Conservation (phyloP, 2,797 vertebrate species). For the Lagodon rhomboides region DNA sequence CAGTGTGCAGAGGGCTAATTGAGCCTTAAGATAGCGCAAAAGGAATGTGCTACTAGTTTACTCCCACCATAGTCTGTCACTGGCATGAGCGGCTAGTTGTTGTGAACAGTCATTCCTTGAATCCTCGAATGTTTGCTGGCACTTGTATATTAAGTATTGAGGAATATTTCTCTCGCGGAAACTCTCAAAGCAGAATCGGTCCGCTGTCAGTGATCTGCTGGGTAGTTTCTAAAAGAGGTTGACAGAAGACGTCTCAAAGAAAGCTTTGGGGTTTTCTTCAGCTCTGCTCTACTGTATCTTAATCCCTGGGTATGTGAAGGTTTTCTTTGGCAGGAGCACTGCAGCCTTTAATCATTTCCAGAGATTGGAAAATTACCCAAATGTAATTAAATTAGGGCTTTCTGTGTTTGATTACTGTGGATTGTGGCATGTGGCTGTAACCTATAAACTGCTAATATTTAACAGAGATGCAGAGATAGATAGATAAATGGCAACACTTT, state of each 20-base stretch:
- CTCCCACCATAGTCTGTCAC: constrained; percentile 48
- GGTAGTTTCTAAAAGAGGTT: constrained; percentile 12
- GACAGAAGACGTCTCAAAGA: constrained; percentile 11
- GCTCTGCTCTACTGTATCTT: neutral
- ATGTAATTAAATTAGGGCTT: neutral
- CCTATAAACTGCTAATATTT: neutral
- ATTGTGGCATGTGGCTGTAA: neutral
- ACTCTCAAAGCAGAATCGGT: constrained; percentile 31
- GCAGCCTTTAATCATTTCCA: neutral
- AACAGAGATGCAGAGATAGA: neutral
- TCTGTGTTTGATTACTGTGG: neutral
- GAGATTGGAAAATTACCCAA: neutral
- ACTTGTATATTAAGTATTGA: too few relatives aligned
- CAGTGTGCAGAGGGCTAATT: constrained; percentile 54
- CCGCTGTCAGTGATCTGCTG: constrained; percentile 13
- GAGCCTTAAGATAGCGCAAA: constrained; percentile 48
- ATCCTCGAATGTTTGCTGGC: constrained; percentile 52
- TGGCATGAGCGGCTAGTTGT: constrained; percentile 28
- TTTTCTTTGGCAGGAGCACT: neutral
- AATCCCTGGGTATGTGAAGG: neutral
- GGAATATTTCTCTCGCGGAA: constrained; percentile 41
- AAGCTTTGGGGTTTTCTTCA: constrained; percentile 8
- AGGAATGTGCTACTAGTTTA: constrained; percentile 62
- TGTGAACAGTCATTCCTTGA: constrained; percentile 48
- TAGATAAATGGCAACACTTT: too few relatives aligned